Evolutionary conservation across 2,888 invertebrate genomes (phyloP).

Genomic region (Danaus chrysippus): DNA sequence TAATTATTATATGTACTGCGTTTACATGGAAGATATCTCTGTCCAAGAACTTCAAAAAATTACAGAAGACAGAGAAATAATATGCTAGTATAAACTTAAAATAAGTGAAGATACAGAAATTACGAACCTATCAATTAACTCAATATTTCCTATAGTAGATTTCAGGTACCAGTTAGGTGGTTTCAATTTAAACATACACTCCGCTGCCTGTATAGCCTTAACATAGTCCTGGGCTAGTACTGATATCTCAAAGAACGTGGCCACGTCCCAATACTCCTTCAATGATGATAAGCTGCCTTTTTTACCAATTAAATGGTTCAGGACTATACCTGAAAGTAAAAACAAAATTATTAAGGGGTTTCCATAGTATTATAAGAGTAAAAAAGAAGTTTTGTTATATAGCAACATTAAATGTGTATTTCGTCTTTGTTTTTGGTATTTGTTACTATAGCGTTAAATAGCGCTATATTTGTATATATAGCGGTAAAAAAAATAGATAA

Average conservation of each 20-base stretch:
- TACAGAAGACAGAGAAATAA: neutral
- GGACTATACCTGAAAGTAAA: conserved; percentile 85
- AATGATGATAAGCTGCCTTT: conserved; percentile 96
- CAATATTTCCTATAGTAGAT: conserved; percentile 97
- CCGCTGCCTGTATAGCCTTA: conserved; percentile 97
- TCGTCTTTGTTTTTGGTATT: too few species aligned
- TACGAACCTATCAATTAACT: conserved; percentile 87
- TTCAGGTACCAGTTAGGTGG: conserved; percentile 97
- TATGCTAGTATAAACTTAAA: neutral
- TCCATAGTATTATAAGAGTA: too few species aligned
- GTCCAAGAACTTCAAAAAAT: too few species aligned
- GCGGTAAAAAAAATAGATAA: too few species aligned
- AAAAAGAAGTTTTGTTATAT: too few species aligned
- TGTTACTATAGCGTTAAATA: too few species aligned
- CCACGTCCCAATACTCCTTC: conserved; percentile 99
- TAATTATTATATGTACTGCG: too few species aligned
- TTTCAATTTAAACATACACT: conserved; percentile 94
- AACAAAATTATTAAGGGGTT: too few species aligned
- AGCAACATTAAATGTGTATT: too few species aligned
- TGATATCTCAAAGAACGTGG: conserved; percentile 98
- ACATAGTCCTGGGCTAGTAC: conserved; percentile 97
- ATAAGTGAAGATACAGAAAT: too few species aligned
- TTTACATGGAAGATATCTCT: too few species aligned
- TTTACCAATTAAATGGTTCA: conserved; percentile 98
- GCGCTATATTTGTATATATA: too few species aligned